Base-by-base conservation (phyloP, 2,113 vertebrate species). In the Zeus faber region DNA sequence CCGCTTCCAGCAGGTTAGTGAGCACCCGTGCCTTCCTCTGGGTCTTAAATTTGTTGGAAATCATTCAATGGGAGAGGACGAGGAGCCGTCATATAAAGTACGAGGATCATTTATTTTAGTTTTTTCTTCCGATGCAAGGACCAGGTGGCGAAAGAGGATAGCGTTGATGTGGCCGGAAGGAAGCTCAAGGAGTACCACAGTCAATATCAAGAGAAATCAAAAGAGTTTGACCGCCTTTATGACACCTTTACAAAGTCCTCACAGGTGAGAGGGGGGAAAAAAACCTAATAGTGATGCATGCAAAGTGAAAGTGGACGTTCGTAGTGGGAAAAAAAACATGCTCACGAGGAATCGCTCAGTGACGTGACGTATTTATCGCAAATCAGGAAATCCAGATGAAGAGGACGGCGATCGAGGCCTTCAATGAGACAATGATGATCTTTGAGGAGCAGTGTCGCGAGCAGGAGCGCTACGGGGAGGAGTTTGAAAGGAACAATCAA, bases 311-410 rank as follows among this genome's bases (percentile, higher is more conserved):
- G 18, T 45, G 2, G 43, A 23, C 6, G 41, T 17, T 5, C 25
- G 17, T 24, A 20, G 6, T 37, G 25, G 11, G 6, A 11, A 6
- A 37, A 21, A 3, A 4, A 50, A 33, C 4, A 4, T 37, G 0
- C 39, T 26, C n/a, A 17, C 21, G 25, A 14, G 23, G 6, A 39
- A 39, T 23, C 22, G 11, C 21, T 5, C 23, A 31, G 5, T 69
- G 7, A 67, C 4, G 25, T 54, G 37, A 29, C 25, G 5, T 54
- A 1, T 50, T 46, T 14, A 46, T 25, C 58, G 23, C 49, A 39
- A 18, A 62, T 0, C 58, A 98, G 95, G 96, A 98, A 88, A 97
- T 98, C 72, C 96, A 98, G 82, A 96, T 94, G 94, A 98, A 97
- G 74, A 89, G 93, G 62, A 98, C 94, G 0, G 92, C 94, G 41